Percentiles rank a stretch among this genome's conserved stretches.
These are phyloP conservation scores for Papilio helenus DNA, from an alignment of 1,140 invertebrate species.

Conservation along the genomic window DNA sequence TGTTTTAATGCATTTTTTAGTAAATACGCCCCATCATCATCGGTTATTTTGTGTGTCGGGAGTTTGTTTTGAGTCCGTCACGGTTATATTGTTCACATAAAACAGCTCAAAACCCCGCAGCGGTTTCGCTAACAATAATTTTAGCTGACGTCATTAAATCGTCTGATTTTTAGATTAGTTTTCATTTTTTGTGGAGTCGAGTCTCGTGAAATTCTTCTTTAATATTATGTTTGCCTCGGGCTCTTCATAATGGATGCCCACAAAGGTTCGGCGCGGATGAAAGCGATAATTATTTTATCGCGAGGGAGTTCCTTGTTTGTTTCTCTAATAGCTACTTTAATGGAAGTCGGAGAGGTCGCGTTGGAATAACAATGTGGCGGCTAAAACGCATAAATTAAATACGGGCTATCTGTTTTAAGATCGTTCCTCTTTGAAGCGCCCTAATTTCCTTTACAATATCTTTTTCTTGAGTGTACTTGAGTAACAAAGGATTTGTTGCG, in stretches of 20 bases:
- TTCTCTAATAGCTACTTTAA: slow-evolving; percentile 81
- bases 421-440: slow-evolving; percentile 55
- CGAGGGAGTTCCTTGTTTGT: slow-evolving; percentile 78
- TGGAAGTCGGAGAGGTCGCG: slow-evolving; percentile 70
- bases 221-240: slow-evolving; percentile 72
- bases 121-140: slow-evolving; percentile 57
- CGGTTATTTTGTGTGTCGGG: slow-evolving; percentile 48
- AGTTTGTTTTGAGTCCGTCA: slow-evolving; percentile 79
- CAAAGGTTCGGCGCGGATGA: slow-evolving; percentile 73
- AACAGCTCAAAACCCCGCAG: slow-evolving; percentile 47
- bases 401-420: slow-evolving; percentile 62
- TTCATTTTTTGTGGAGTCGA: slow-evolving; percentile 58
- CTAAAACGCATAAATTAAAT: slow-evolving; percentile 73
- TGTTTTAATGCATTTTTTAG: slow-evolving; percentile 58
- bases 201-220: slow-evolving; percentile 69
- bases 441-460: slow-evolving; percentile 44
- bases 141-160: slow-evolving; percentile 78
- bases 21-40: slow-evolving; percentile 58
- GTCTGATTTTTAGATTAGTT: slow-evolving; percentile 74
- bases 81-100: slow-evolving; percentile 64
- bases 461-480: slow-evolving; percentile 38
- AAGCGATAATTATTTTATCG: slow-evolving; percentile 82
- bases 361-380: slow-evolving; percentile 68
- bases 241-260: slow-evolving; percentile 52
- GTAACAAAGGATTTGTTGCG: slow-evolving; percentile 33